Evolutionary conservation across 1,140 invertebrate genomes (phyloP).

Genomic region (Marisa cornuarietis): DNA sequence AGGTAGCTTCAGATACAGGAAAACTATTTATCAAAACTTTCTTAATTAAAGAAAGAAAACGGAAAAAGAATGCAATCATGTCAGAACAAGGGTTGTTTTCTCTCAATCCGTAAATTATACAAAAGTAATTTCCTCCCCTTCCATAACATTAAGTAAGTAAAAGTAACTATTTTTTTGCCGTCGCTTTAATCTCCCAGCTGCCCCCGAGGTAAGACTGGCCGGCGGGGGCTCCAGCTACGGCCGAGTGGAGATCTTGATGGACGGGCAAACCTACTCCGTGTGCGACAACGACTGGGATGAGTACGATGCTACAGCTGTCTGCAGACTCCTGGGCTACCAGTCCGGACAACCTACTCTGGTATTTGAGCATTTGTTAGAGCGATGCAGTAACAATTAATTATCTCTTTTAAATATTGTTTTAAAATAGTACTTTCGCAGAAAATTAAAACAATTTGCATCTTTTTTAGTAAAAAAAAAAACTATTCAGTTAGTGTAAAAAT

Average conservation of each 20-base stretch:
- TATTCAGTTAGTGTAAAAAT: not conserved
- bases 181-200: conserved; percentile 6
- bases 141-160: too few species aligned
- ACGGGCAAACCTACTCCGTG: conserved; percentile 45
- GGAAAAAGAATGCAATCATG: too few species aligned
- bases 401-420: too few species aligned
- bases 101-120: not conserved
- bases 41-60: too few species aligned
- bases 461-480: not conserved
- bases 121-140: not conserved
- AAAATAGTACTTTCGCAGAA: too few species aligned
- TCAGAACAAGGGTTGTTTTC: too few species aligned
- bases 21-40: not conserved
- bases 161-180: not conserved
- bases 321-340: conserved; percentile 32
- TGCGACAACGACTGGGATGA: conserved; percentile 49
- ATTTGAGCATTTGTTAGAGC: not conserved
- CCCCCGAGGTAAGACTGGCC: conserved; percentile 32
- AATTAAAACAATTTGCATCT: not conserved
- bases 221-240: conserved; percentile 46
- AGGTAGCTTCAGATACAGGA: not conserved
- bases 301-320: conserved; percentile 40
- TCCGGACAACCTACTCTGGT: conserved; percentile 24
- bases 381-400: too few species aligned
- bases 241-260: conserved; percentile 47